phyloP scores from a whole-genome alignment of 2,797 vertebrate genomes.

The Rachycentron canadum region DNA sequence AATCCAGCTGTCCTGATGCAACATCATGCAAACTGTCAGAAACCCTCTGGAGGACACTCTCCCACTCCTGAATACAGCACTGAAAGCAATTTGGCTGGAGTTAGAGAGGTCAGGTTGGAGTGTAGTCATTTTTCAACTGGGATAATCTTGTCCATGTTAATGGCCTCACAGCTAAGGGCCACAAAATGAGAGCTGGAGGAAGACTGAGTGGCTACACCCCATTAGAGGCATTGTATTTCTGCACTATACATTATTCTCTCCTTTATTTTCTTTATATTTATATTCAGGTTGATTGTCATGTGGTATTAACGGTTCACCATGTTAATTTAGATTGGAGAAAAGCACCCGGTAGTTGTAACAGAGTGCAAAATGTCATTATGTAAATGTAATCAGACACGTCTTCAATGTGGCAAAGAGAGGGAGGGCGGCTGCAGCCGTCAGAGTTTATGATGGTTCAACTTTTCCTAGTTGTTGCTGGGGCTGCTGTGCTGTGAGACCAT shows the following conservation, averaged over 20 bases:
- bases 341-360: background rate
- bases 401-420: background rate
- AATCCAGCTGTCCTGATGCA: slow-evolving; percentile 75
- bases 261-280: background rate
- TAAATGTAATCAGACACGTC: background rate
- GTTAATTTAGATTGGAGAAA: background rate
- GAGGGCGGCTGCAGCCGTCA: background rate
- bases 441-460: background rate
- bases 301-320: background rate
- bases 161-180: slow-evolving; percentile 5
- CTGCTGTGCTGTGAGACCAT: background rate
- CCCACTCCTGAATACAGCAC: slow-evolving; percentile 53
- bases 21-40: slow-evolving; percentile 78
- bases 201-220: background rate
- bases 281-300: background rate
- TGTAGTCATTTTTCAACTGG: slow-evolving; percentile 36
- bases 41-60: slow-evolving; percentile 63
- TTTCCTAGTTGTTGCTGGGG: background rate
- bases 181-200: slow-evolving; percentile 13
- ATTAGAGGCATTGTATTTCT: background rate
- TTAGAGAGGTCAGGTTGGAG: slow-evolving; percentile 57
- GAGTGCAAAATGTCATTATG: background rate
- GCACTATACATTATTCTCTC: background rate
- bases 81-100: slow-evolving; percentile 63
- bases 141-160: slow-evolving; percentile 36